Percentiles rank a stretch among this genome's conserved stretches.
phyloP scores from a whole-genome alignment of 2,113 vertebrate genomes.

The Microcebus griseorufus region DNA sequence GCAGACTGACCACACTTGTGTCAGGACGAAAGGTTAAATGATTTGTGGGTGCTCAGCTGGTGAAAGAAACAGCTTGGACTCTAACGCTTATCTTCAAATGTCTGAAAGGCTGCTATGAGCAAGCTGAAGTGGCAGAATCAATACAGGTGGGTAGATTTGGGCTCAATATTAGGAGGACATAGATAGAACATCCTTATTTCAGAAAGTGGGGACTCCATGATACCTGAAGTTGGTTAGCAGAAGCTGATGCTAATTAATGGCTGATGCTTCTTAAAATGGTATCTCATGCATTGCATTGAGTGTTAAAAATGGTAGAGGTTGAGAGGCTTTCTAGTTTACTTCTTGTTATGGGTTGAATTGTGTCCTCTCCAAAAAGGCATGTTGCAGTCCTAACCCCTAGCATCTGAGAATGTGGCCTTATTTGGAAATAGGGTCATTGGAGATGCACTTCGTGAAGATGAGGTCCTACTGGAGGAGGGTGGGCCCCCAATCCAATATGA shows the following conservation, averaged over 20 bases:
- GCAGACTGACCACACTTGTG: neutral
- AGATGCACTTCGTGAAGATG: neutral
- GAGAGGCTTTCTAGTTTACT: neutral
- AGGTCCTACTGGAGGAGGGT: neutral
- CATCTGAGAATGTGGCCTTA: neutral
- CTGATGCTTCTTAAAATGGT: neutral
- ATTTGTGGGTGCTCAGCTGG: neutral
- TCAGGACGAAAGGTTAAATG: neutral
- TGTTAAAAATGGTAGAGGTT: neutral
- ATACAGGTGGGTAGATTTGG: neutral
- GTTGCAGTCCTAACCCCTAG: neutral
- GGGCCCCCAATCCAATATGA: neutral
- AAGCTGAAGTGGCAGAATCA: neutral
- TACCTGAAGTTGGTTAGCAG: neutral
- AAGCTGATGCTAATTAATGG: neutral
- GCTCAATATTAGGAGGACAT: neutral
- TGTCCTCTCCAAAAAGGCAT: neutral
- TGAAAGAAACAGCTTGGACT: neutral
- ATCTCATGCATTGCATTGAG: neutral
- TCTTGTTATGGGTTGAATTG: neutral
- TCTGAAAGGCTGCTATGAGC: neutral
- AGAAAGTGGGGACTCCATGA: neutral
- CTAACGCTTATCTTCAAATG: neutral
- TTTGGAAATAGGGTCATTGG: neutral
- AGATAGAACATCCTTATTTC: neutral